phyloP scores from a whole-genome alignment of 2,113 vertebrate species.

The Leptobrachium ailaonicum region DNA sequence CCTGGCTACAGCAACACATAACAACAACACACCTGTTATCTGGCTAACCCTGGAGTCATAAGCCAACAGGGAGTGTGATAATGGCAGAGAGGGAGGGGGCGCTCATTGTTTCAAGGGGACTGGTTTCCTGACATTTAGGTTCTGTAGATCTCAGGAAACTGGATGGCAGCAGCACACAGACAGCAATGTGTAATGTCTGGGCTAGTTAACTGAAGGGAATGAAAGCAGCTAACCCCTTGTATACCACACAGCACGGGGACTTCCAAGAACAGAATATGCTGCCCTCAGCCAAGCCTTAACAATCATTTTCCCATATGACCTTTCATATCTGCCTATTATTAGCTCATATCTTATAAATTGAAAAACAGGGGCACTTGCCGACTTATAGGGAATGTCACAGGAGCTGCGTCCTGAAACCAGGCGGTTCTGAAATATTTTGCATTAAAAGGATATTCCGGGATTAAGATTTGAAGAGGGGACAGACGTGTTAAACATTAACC shows the following conservation, averaged over 20 bases:
- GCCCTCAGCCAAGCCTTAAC: too few species aligned
- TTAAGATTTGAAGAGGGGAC: too few species aligned
- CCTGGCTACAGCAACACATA: constrained; percentile 16
- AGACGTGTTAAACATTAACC: too few species aligned
- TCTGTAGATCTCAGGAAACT: constrained; percentile 38
- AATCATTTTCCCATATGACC: too few species aligned
- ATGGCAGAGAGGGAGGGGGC: neutral
- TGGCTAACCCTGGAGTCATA: constrained; percentile 16
- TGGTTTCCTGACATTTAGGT: constrained; percentile 46
- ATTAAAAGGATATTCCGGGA: too few species aligned
- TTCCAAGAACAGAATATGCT: too few species aligned
- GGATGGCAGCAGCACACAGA: constrained; percentile 30
- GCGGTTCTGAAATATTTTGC: too few species aligned
- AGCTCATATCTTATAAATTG: too few species aligned
- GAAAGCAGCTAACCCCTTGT: constrained; percentile 16
- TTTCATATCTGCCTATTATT: too few species aligned
- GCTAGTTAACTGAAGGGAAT: neutral
- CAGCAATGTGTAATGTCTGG: constrained; percentile 37
- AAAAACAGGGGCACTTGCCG: too few species aligned
- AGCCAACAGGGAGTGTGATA: neutral
- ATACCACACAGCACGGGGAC: neutral
- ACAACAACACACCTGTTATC: constrained; percentile 5
- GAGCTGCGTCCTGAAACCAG: too few species aligned
- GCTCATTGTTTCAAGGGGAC: constrained; percentile 32
- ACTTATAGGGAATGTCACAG: too few species aligned